Conservation (phyloP, 2,797 vertebrate genomes). For the Paguma larvata region DNA sequence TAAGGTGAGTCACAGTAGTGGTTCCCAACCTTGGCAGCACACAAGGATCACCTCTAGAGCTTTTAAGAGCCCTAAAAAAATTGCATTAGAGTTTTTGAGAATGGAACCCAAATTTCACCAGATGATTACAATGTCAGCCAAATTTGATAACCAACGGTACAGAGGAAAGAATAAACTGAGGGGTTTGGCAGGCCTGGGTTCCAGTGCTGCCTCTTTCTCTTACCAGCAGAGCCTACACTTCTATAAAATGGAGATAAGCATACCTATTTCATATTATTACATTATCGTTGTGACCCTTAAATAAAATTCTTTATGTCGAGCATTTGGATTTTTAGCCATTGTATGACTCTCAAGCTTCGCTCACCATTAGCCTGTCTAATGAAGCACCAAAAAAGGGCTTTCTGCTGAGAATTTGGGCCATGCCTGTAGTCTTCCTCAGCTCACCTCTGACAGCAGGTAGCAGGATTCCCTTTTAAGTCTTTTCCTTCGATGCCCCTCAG, state of each 20-base stretch:
- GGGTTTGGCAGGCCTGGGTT: not conserved
- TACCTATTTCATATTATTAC: not conserved
- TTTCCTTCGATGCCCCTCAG: not conserved
- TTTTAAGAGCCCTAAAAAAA: not conserved
- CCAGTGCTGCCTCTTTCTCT: not conserved
- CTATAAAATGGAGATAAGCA: not conserved
- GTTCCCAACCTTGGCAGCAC: not conserved
- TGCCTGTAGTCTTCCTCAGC: not conserved
- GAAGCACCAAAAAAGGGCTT: not conserved
- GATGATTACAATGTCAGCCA: not conserved
- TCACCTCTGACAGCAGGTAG: not conserved
- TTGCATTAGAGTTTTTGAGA: slow-evolving; percentile 7
- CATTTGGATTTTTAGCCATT: not conserved
- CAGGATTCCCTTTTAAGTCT: not conserved
- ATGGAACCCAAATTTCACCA: not conserved
- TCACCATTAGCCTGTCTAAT: not conserved
- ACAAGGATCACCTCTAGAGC: not conserved
- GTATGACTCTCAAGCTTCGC: not conserved
- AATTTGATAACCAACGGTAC: not conserved
- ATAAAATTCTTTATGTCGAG: not conserved
- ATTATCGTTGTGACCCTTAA: not conserved
- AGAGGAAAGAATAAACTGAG: not conserved
- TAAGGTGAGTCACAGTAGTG: not conserved
- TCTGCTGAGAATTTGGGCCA: not conserved
- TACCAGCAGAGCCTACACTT: not conserved